Percentiles rank a stretch among this genome's conserved stretches.
Conservation (phyloP, 1,140 invertebrate species). For the Papilio glaucus region DNA sequence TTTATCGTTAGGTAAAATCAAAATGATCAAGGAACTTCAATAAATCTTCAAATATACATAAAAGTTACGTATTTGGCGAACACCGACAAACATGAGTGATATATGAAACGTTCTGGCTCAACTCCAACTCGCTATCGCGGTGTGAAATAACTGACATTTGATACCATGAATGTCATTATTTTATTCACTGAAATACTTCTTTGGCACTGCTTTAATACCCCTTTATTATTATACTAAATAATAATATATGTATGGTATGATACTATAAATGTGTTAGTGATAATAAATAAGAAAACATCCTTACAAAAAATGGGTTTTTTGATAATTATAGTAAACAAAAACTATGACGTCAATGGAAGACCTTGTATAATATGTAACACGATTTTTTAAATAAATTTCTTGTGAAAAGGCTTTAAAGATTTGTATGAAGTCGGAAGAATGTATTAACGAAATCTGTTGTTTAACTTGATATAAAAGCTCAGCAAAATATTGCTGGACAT, state of each 20-base stretch:
- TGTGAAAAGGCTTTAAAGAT: no score
- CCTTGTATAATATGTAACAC: no score
- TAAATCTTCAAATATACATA: slow-evolving; percentile 40
- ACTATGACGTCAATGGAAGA: no score
- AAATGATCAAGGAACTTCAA: slow-evolving; percentile 35
- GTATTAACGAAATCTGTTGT: no score
- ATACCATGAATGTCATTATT: slow-evolving; percentile 54
- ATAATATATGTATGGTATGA: no score
- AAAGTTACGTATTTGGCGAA: slow-evolving; percentile 61
- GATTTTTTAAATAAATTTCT: no score
- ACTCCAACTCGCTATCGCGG: slow-evolving; percentile 50
- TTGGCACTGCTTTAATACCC: slow-evolving; percentile 20
- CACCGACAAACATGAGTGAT: slow-evolving; percentile 49
- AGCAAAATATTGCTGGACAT: no score
- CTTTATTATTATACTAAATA: neutral
- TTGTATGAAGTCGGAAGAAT: no score
- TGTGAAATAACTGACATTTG: slow-evolving; percentile 63
- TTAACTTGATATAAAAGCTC: no score
- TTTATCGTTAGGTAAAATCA: slow-evolving; percentile 18
- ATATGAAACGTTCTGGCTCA: slow-evolving; percentile 59
- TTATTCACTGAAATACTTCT: slow-evolving; percentile 34
- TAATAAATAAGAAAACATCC: neutral
- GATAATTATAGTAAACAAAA: no score
- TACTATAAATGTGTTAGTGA: no score
- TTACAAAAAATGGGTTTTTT: neutral